phyloP scores from a whole-genome alignment of 2,888 invertebrate genomes.

The Ametastegia equiseti region DNA sequence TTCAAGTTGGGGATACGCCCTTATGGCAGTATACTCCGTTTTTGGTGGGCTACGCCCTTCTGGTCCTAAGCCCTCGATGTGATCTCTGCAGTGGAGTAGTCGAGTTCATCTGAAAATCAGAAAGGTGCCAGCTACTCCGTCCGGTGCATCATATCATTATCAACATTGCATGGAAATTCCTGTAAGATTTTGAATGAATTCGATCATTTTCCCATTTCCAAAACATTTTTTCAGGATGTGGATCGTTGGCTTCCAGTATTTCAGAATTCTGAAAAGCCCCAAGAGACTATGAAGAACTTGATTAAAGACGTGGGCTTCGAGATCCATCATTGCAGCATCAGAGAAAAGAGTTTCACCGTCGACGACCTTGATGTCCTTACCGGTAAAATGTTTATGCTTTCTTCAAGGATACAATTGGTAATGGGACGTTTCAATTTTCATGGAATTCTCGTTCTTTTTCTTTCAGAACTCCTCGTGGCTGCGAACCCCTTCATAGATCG shows the following conservation, averaged over 20 bases:
- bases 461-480: slow-evolving; percentile 82
- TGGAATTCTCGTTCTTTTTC: slow-evolving; percentile 55
- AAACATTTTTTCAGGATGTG: slow-evolving; percentile 76
- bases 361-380: slow-evolving; percentile 78
- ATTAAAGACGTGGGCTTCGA: slow-evolving; percentile 81
- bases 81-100: too few species aligned
- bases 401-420: slow-evolving; percentile 54
- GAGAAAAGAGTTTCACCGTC: slow-evolving; percentile 80
- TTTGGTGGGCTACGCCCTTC: too few species aligned
- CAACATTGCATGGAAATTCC: too few species aligned
- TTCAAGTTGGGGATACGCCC: too few species aligned
- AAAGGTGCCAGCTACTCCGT: too few species aligned
- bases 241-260: slow-evolving; percentile 83
- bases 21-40: too few species aligned
- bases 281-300: slow-evolving; percentile 78
- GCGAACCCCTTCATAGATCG: slow-evolving; percentile 84
- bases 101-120: too few species aligned
- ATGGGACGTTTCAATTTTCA: not conserved
- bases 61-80: too few species aligned
- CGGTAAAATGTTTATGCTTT: slow-evolving; percentile 76
- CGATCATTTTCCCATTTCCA: not conserved
- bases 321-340: slow-evolving; percentile 79
- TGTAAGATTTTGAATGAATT: not conserved
- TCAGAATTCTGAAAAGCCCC: slow-evolving; percentile 81
- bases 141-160: too few species aligned